Conservation (phyloP, 2,888 invertebrate genomes). For the Axea sp. region DNA sequence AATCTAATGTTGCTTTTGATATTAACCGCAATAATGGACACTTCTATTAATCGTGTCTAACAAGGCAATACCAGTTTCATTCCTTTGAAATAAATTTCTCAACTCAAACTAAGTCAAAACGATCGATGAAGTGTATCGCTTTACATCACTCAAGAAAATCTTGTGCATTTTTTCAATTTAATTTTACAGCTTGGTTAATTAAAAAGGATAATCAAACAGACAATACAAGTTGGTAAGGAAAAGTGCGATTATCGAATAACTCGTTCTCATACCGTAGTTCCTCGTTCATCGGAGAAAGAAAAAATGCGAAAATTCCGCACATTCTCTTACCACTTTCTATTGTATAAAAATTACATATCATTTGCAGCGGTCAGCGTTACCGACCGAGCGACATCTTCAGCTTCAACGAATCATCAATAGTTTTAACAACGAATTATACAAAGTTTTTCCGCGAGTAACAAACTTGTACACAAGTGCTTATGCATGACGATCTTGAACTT, state of each 20-base stretch:
- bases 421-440: too few relatives aligned
- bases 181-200: slow-evolving; percentile 38
- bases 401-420: too few relatives aligned
- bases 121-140: slow-evolving; percentile 11
- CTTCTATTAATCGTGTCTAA: too few relatives aligned
- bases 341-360: slow-evolving; percentile 37
- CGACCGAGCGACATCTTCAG: too few relatives aligned
- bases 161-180: neutral
- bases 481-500: too few relatives aligned
- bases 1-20: too few relatives aligned
- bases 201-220: slow-evolving; percentile 21
- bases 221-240: slow-evolving; percentile 34
- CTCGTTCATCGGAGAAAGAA: slow-evolving; percentile 13
- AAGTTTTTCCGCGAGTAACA: too few relatives aligned
- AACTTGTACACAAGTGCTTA: too few relatives aligned
- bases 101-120: slow-evolving; percentile 2
- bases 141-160: slow-evolving; percentile 2
- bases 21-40: too few relatives aligned
- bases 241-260: slow-evolving; percentile 51
- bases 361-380: too few relatives aligned
- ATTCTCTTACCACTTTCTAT: slow-evolving; percentile 19
- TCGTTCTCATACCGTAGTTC: slow-evolving; percentile 30
- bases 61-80: neutral
- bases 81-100: neutral
- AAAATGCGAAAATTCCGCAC: slow-evolving; percentile 21